Evolutionary conservation across 2,797 vertebrate species (phyloP), one percentile per base, ranked within the genome.

Genomic region (Pyrocephalus nanus): DNA sequence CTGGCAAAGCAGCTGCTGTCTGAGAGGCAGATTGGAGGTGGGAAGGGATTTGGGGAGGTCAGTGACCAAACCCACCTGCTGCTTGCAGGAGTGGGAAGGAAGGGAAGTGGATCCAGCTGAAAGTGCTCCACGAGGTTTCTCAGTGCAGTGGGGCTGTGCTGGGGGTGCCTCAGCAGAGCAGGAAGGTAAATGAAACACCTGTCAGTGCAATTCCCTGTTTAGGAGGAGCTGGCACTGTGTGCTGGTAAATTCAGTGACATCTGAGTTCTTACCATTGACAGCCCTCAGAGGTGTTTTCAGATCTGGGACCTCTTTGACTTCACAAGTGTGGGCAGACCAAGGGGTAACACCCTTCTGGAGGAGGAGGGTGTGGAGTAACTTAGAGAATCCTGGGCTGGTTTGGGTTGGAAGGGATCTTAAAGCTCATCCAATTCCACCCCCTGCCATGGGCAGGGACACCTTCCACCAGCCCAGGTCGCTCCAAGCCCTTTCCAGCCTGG

Each of bases 1-100:
- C 96, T 96, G 93, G 93, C 96, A 96, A 23, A 69, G 92, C 40
- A 54, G 34, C 72, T 92, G 50, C 40, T 48, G 38, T 67, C 38
- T 79, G 75, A 74, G 80, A 79, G 75, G 75, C 84, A 91, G 65
- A n/a, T 61, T 80, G 11, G 72, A 42, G 61, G 17, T 74, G 65
- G 91, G 73, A 75, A 61, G 80, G 66, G 72, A 66, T 78, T 50
- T 5, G 19, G 51, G 69, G 83, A 60, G 77, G 42, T 69, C 65
- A 30, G 53, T 0, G 40, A 64, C 50, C 72, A 51, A 5, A 50
- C 15, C 48, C 72, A 65, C 77, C 86, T 71, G 74, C 84, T 89
- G 80, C 70, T 75, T 40, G 57, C 25, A 65, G 86, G 70, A 51
- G 12, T 40, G 74, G 78, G 43, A 67, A 43, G 62, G 73, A 75